Evolutionary conservation across 2,797 vertebrate species (phyloP).

Genomic region (Euphonia xanthogaster): DNA sequence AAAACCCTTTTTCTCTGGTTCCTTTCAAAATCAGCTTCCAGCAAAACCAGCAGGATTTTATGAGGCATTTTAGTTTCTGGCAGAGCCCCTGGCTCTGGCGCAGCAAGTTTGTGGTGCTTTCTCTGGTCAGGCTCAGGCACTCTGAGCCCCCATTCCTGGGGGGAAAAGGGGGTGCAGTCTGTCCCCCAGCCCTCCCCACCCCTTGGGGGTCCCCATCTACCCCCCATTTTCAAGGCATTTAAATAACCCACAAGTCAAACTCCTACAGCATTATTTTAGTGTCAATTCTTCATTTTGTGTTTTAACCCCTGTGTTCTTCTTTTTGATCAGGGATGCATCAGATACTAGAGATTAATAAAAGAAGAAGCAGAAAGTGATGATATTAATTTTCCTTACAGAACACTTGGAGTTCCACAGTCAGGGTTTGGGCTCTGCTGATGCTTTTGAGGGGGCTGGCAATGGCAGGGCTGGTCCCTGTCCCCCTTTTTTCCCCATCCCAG

Average conservation of each 20-base stretch:
- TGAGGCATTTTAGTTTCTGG: background rate
- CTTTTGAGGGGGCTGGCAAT: background rate
- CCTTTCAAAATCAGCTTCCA: conserved; percentile 49
- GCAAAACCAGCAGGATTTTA: conserved; percentile 38
- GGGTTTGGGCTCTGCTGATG: background rate
- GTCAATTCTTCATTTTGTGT: accelerated
- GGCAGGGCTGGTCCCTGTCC: background rate
- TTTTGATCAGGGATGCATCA: background rate
- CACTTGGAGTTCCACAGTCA: accelerated
- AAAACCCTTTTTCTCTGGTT: conserved; percentile 14
- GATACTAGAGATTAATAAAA: background rate
- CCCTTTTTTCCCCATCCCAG: background rate
- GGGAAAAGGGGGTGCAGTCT: background rate
- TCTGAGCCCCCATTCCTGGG: accelerated
- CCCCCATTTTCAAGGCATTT: background rate
- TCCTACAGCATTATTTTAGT: background rate
- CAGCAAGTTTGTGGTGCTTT: background rate
- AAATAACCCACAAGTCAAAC: background rate
- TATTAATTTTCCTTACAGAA: background rate
- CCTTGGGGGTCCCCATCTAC: background rate
- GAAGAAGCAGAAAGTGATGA: background rate
- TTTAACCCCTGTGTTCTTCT: background rate
- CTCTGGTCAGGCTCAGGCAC: background rate
- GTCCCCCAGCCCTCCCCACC: background rate
- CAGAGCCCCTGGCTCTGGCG: background rate